Conservation (phyloP, 2,113 vertebrate genomes). For the Percopsis transmontana region DNA sequence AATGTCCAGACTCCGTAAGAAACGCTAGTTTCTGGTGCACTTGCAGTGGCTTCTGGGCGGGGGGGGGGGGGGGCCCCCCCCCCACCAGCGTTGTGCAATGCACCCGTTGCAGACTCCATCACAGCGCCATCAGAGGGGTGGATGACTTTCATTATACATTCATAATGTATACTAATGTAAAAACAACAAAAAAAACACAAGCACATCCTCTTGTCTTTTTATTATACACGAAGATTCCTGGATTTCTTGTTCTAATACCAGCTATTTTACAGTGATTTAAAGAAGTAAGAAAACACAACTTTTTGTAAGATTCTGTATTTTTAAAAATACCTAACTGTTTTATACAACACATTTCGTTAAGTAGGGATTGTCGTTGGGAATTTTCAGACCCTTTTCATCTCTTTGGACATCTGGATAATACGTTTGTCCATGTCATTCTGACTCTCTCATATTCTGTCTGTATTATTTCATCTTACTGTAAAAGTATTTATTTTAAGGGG, state of each 20-base stretch:
- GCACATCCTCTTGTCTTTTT: conserved; percentile 79
- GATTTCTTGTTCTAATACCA: conserved; percentile 79
- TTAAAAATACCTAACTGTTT: conserved; percentile 78
- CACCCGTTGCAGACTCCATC: conserved; percentile 42
- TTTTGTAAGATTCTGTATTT: conserved; percentile 84
- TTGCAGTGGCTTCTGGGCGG: background rate
- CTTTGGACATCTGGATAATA: conserved; percentile 62
- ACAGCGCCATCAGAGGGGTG: conserved; percentile 30
- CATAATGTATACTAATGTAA: conserved; percentile 76
- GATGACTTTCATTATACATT: conserved; percentile 58
- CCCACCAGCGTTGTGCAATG: conserved; percentile 45
- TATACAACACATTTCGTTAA: conserved; percentile 74
- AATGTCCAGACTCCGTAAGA: background rate
- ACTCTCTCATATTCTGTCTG: conserved; percentile 76
- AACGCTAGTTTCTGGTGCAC: background rate
- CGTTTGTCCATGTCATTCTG: conserved; percentile 64
- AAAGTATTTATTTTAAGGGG: conserved; percentile 83
- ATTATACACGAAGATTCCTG: conserved; percentile 60
- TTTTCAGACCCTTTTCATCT: conserved; percentile 64
- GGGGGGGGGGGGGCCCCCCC: conserved; percentile 27
- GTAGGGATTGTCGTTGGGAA: conserved; percentile 66
- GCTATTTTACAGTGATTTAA: conserved; percentile 81
- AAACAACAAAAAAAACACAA: conserved; percentile 61
- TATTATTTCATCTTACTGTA: conserved; percentile 73
- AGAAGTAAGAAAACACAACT: conserved; percentile 56